Conservation (phyloP, 2,888 invertebrate genomes). For the Cremastinae sp. region DNA sequence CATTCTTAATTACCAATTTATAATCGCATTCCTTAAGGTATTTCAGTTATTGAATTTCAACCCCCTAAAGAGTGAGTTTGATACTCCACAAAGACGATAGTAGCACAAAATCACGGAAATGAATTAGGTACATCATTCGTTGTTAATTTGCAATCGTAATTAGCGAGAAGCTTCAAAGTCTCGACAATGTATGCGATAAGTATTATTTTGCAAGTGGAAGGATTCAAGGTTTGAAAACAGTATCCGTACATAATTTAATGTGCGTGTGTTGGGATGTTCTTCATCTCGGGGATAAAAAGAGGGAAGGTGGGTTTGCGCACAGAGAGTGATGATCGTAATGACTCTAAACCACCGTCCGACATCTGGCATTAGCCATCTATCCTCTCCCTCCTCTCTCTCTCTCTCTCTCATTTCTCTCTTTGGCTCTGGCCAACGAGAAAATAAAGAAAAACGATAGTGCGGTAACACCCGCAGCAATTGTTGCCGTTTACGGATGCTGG, state of each 20-base stretch:
- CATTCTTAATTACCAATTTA: too few relatives aligned
- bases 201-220: slow-evolving; percentile 4
- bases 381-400: slow-evolving; percentile 62
- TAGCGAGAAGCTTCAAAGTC: too few relatives aligned
- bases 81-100: too few relatives aligned
- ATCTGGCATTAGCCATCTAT: slow-evolving; percentile 75
- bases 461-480: slow-evolving; percentile 77
- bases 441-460: slow-evolving; percentile 58
- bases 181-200: slow-evolving; percentile 24
- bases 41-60: too few relatives aligned
- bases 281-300: slow-evolving; percentile 55
- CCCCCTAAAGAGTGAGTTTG: too few relatives aligned
- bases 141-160: too few relatives aligned
- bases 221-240: slow-evolving; percentile 30
- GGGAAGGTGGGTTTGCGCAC: slow-evolving; percentile 61
- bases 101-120: too few relatives aligned
- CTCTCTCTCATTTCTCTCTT: slow-evolving; percentile 4
- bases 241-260: background rate
- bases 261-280: slow-evolving; percentile 4
- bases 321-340: slow-evolving; percentile 76
- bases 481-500: slow-evolving; percentile 74
- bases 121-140: too few relatives aligned
- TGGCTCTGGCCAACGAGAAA: background rate
- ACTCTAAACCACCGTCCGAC: slow-evolving; percentile 75
- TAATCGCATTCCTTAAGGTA: too few relatives aligned